Conservation (phyloP, 2,888 invertebrate species). For the Dryadula phaetusa region DNA sequence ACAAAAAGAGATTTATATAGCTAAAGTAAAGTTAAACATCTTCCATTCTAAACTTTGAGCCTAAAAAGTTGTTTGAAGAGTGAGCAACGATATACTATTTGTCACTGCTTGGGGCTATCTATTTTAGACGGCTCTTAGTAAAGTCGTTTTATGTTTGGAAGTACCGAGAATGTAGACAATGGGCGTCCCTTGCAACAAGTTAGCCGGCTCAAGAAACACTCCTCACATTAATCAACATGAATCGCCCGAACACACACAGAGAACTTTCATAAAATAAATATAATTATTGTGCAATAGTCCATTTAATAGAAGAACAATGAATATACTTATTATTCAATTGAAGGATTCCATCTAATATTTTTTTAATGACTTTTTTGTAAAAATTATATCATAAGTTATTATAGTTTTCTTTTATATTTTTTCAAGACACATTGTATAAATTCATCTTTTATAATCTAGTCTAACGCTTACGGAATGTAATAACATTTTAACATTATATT, state of each 20-base stretch:
- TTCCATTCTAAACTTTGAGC: slow-evolving; percentile 34
- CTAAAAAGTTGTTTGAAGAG: slow-evolving; percentile 45
- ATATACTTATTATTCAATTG: not conserved
- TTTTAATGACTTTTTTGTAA: too few relatives aligned
- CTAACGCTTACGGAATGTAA: not conserved
- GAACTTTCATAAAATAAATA: slow-evolving; percentile 39
- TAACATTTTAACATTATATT: slow-evolving; percentile 32
- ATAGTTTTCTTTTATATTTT: not conserved
- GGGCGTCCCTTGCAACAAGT: slow-evolving; percentile 69
- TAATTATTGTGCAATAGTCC: not conserved
- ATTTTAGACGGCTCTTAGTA: slow-evolving; percentile 49
- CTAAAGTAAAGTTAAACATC: slow-evolving; percentile 10
- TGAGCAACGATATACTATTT: slow-evolving; percentile 57
- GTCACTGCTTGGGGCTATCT: slow-evolving; percentile 59
- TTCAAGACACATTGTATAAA: not conserved
- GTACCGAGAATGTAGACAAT: slow-evolving; percentile 57
- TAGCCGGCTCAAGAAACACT: slow-evolving; percentile 60
- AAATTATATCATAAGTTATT: too few relatives aligned
- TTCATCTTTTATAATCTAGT: not conserved
- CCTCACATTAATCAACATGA: slow-evolving; percentile 70
- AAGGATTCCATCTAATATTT: too few relatives aligned
- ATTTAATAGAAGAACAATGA: not conserved
- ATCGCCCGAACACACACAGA: slow-evolving; percentile 53
- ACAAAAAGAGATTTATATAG: not conserved
- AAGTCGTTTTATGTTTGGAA: slow-evolving; percentile 52